phyloP scores from a whole-genome alignment of 2,113 vertebrate species.

The Sorex fumeus region DNA sequence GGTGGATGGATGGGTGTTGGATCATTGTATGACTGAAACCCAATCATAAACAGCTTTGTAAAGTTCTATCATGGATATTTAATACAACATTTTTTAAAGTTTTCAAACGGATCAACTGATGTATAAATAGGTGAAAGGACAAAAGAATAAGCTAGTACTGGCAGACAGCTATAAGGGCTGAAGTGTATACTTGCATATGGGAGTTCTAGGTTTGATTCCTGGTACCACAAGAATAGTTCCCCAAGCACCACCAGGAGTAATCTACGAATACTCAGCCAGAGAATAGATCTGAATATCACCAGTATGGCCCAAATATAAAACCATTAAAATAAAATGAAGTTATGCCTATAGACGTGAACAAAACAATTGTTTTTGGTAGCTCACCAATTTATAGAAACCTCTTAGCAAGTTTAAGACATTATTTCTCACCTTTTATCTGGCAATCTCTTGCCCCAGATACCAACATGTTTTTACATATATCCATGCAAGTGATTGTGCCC shows the following conservation, averaged over 20 bases:
- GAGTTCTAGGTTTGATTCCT: too few species aligned
- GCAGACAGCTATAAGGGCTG: too few species aligned
- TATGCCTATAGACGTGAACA: neutral
- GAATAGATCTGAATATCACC: too few species aligned
- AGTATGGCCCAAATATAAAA: neutral
- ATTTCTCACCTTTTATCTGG: constrained; percentile 92
- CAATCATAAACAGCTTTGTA: too few species aligned
- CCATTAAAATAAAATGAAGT: neutral
- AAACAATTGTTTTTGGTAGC: constrained; percentile 37
- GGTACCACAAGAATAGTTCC: too few species aligned
- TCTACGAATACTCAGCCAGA: too few species aligned
- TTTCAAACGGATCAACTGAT: neutral
- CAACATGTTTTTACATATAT: constrained; percentile 87
- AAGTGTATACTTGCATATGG: too few species aligned
- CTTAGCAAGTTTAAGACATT: neutral
- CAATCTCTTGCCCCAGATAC: constrained; percentile 94
- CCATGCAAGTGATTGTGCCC: constrained; percentile 91
- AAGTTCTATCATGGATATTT: too few species aligned
- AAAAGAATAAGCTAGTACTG: neutral
- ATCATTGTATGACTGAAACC: too few species aligned
- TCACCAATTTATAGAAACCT: neutral
- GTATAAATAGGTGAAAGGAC: neutral
- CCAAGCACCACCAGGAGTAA: too few species aligned
- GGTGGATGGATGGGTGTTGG: too few species aligned
- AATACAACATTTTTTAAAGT: neutral